Evolutionary conservation across 2,797 vertebrate genomes (phyloP).

Genomic region (Novumbra hubbsi): DNA sequence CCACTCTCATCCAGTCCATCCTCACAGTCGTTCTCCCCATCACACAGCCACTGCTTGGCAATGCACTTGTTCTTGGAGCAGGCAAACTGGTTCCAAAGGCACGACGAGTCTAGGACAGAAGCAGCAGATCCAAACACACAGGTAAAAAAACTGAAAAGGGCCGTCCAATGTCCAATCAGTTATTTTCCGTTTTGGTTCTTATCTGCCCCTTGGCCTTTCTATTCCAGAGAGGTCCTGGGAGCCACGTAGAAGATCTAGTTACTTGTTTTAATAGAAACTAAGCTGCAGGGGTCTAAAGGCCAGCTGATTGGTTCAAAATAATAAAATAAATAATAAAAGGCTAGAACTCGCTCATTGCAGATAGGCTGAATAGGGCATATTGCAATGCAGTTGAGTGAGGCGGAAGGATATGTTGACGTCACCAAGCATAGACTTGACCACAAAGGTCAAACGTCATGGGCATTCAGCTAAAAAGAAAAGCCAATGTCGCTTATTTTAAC

Average conservation of each 20-base stretch:
- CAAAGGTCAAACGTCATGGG: too few relatives aligned
- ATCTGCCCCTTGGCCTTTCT: conserved; percentile 35
- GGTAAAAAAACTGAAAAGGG: conserved; percentile 27
- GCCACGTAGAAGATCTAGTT: conserved; percentile 18
- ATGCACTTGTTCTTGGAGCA: conserved; percentile 98
- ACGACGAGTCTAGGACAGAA: conserved; percentile 84
- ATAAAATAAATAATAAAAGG: not conserved
- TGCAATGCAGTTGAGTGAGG: not conserved
- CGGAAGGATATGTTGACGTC: too few relatives aligned
- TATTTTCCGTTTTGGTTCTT: conserved; percentile 51
- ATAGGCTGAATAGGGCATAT: not conserved
- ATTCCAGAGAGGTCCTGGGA: conserved; percentile 18
- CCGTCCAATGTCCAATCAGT: conserved; percentile 9
- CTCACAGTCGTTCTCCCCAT: conserved; percentile 94
- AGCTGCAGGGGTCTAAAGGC: not conserved
- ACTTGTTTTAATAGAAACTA: not conserved
- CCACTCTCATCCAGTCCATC: conserved; percentile 91
- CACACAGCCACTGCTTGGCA: conserved; percentile 94
- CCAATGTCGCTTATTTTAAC: not conserved
- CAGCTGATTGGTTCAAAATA: not conserved
- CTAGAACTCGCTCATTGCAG: not conserved
- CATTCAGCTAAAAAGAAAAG: too few relatives aligned
- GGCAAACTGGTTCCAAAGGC: conserved; percentile 96
- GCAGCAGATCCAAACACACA: conserved; percentile 51
- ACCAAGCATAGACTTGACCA: too few relatives aligned